These are phyloP conservation scores for Dromaius novaehollandiae DNA, from an alignment of 2,113 vertebrate genomes.

Conservation along the genomic window DNA sequence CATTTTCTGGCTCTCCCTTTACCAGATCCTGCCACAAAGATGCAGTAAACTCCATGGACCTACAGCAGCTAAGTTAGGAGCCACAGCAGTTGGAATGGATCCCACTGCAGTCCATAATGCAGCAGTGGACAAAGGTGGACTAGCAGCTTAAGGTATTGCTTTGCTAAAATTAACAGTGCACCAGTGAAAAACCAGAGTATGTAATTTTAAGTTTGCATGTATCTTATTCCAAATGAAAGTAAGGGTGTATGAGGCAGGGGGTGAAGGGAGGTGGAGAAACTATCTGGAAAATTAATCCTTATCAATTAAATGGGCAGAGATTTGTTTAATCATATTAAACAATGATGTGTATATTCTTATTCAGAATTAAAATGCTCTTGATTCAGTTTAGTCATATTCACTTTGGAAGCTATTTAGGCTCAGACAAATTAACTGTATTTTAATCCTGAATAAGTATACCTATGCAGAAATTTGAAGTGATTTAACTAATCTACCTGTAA, in stretches of 20 bases:
- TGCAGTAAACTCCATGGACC: not conserved
- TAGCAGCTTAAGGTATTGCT: not conserved
- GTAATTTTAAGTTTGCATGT: not conserved
- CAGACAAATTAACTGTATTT: not conserved
- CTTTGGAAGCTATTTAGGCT: not conserved
- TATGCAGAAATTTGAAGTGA: not conserved
- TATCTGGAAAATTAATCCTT: not conserved
- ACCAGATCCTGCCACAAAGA: not conserved
- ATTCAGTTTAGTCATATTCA: not conserved
- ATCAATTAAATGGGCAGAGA: not conserved
- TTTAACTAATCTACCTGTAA: not conserved
- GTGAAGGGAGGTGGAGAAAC: not conserved
- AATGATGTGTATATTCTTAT: not conserved
- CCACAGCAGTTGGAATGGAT: not conserved
- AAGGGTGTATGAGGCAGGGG: not conserved
- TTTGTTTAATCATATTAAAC: not conserved
- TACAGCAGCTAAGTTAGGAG: not conserved
- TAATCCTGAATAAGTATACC: not conserved
- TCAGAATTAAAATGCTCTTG: not conserved
- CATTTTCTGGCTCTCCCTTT: not conserved
- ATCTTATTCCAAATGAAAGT: not conserved
- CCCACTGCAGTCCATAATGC: not conserved
- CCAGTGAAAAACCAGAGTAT: not conserved
- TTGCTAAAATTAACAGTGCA: not conserved
- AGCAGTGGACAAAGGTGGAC: accelerated